Evolutionary conservation across 2,888 invertebrate species (phyloP).

Genomic region (Drosophila atripex): DNA sequence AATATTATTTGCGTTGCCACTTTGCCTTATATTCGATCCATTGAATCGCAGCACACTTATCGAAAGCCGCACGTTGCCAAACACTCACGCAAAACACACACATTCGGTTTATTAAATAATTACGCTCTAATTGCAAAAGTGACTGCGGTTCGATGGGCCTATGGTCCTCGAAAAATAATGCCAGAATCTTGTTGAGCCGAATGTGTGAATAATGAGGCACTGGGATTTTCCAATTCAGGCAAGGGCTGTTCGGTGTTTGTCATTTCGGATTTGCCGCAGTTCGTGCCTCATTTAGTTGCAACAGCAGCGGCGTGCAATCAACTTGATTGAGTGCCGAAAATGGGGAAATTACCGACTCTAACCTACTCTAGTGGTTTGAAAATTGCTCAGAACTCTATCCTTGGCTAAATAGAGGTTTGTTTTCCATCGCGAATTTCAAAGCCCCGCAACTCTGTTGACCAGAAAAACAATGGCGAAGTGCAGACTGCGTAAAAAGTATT

Average conservation of each 20-base stretch:
- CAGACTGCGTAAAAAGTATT: constrained; percentile 12
- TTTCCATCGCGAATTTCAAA: neutral
- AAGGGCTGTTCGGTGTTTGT: constrained; percentile 16
- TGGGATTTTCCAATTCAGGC: constrained; percentile 9
- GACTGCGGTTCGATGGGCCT: constrained; percentile 57
- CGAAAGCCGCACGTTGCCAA: constrained; percentile 15
- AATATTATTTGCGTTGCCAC: constrained; percentile 43
- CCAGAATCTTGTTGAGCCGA: constrained; percentile 35
- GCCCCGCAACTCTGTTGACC: constrained; percentile 12
- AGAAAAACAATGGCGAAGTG: constrained; percentile 6
- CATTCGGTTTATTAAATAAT: constrained; percentile 77
- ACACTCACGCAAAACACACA: constrained; percentile 13
- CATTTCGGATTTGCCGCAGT: constrained; percentile 43
- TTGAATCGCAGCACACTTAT: constrained; percentile 45
- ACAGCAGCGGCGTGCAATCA: constrained; percentile 52
- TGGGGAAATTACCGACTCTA: constrained; percentile 28
- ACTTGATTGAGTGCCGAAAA: constrained; percentile 59
- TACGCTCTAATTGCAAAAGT: constrained; percentile 79
- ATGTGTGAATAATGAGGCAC: constrained; percentile 33
- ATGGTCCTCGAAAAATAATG: constrained; percentile 39
- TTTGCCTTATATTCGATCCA: constrained; percentile 51
- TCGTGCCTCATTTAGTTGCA: constrained; percentile 42
- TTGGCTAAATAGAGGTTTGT: neutral
- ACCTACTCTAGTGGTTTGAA: neutral
- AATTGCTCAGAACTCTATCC: constrained; percentile 11